Evolutionary conservation across 2,888 invertebrate genomes (phyloP).

Genomic region (Apamea sordens): DNA sequence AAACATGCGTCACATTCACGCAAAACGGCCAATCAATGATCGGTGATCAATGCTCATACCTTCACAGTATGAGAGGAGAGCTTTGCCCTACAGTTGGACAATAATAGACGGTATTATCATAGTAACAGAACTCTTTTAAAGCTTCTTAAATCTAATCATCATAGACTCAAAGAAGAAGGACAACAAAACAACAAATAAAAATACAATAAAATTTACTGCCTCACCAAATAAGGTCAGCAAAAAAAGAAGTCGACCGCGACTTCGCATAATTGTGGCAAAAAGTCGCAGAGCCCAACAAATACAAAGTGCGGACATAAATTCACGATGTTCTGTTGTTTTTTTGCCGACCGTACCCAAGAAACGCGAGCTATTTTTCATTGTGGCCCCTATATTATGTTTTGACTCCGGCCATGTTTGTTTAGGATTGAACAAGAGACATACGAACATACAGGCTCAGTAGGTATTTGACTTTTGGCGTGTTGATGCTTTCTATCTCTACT

Average conservation of each 20-base stretch:
- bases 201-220: slow-evolving; percentile 18
- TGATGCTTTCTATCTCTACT: not conserved
- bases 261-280: slow-evolving; percentile 52
- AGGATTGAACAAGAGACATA: slow-evolving; percentile 54
- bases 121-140: not conserved
- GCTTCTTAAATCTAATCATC: not conserved
- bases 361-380: slow-evolving; percentile 59
- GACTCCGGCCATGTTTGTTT: slow-evolving; percentile 60
- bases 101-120: not conserved
- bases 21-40: too few species aligned
- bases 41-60: not conserved
- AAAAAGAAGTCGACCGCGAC: slow-evolving; percentile 37
- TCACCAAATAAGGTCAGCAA: slow-evolving; percentile 25
- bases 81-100: not conserved
- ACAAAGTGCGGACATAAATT: slow-evolving; percentile 56
- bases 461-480: slow-evolving; percentile 20
- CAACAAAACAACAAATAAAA: slow-evolving; percentile 35
- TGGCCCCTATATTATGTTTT: slow-evolving; percentile 59
- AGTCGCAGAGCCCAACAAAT: slow-evolving; percentile 40
- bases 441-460: slow-evolving; percentile 44
- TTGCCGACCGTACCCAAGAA: slow-evolving; percentile 54
- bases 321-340: slow-evolving; percentile 39
- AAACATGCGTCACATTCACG: too few species aligned
- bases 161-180: not conserved
- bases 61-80: not conserved